Conservation (phyloP, 2,888 invertebrate genomes). For the Ophion obscuratus region DNA sequence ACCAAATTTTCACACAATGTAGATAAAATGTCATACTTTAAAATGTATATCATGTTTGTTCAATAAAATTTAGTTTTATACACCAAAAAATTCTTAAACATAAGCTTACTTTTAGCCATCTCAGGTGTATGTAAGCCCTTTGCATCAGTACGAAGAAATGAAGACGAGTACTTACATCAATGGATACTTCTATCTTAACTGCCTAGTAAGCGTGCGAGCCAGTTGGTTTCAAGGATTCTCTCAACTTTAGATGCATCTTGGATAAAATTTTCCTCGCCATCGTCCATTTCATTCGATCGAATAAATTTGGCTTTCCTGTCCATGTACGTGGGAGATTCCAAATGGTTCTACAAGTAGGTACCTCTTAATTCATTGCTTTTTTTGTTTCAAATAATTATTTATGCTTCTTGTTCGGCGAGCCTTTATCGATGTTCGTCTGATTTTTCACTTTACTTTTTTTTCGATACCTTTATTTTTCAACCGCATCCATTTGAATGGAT, state of each 20-base stretch:
- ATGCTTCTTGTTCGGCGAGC: neutral
- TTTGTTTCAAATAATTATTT: neutral
- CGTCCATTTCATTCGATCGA: constrained; percentile 38
- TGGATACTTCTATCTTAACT: neutral
- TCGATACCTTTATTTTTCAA: neutral
- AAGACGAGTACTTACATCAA: neutral
- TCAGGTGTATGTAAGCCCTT: too few species aligned
- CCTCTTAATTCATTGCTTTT: neutral
- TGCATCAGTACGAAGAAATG: neutral
- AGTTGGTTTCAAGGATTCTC: constrained; percentile 56
- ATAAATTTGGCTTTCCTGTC: constrained; percentile 17
- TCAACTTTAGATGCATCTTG: constrained; percentile 43
- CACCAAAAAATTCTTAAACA: too few species aligned
- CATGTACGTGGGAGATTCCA: constrained; percentile 22
- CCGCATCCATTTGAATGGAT: neutral
- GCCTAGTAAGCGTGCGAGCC: constrained; percentile 59
- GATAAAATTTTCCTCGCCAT: constrained; percentile 59
- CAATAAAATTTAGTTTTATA: too few species aligned
- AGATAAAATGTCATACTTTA: too few species aligned
- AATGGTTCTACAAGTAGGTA: constrained; percentile 52
- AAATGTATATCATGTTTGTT: too few species aligned
- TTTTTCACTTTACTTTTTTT: neutral
- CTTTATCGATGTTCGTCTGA: neutral
- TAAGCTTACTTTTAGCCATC: too few species aligned
- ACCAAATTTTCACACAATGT: too few species aligned